Percentiles rank a stretch among this genome's conserved stretches.
These are phyloP conservation scores for Neomorphus geoffroyi DNA, from an alignment of 2,797 vertebrate species.

Conservation along the genomic window DNA sequence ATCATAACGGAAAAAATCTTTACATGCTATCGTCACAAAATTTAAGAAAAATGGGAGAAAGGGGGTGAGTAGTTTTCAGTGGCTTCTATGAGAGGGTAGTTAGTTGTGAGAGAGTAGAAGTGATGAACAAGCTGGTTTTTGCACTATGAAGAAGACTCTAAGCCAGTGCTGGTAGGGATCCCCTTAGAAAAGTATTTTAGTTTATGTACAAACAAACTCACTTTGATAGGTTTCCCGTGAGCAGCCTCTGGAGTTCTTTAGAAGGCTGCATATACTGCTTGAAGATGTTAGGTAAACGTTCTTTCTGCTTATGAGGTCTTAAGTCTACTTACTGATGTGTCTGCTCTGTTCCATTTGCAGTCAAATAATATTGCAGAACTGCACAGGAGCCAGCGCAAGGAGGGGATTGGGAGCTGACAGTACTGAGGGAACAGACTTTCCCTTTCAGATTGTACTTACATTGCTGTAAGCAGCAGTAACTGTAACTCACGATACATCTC, in stretches of 20 bases:
- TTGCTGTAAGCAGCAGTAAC: background rate
- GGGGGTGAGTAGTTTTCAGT: background rate
- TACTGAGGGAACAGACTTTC: background rate
- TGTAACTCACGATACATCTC: background rate
- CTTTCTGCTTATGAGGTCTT: background rate
- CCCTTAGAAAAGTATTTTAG: background rate
- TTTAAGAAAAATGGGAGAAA: background rate
- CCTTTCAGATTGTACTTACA: background rate
- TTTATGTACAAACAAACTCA: background rate
- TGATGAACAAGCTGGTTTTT: background rate
- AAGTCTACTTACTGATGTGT: background rate
- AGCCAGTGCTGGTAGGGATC: background rate
- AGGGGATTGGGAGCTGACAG: background rate
- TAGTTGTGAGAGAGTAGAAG: background rate
- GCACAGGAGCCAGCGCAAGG: background rate
- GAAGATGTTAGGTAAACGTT: background rate
- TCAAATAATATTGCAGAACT: background rate
- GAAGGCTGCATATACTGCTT: background rate
- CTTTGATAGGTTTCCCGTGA: background rate
- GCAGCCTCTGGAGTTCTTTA: background rate
- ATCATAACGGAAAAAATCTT: background rate
- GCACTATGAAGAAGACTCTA: background rate
- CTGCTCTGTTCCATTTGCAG: background rate
- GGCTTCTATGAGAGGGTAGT: no score
- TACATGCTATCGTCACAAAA: background rate